Conservation (phyloP, 2,888 invertebrate genomes). For the Oscheius onirici region DNA sequence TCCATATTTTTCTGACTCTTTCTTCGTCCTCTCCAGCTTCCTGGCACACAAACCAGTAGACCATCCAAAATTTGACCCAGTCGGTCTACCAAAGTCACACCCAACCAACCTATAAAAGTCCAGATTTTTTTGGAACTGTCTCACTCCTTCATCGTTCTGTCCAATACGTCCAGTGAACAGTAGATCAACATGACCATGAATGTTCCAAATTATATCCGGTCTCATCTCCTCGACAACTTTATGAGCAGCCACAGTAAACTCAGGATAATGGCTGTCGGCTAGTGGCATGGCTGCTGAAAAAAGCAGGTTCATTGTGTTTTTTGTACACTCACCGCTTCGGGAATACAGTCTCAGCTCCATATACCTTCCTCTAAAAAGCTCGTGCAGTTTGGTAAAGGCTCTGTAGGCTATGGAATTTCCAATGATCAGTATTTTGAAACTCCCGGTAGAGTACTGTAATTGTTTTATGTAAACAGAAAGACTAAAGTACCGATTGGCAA, state of each 20-base stretch:
- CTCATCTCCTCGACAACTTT: constrained; percentile 4
- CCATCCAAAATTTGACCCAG: no score
- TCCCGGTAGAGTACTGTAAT: constrained; percentile 1
- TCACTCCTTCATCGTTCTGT: background rate
- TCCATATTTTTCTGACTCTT: background rate
- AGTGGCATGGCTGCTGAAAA: constrained; percentile 1
- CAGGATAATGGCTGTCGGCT: background rate
- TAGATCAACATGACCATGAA: background rate
- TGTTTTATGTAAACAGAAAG: background rate
- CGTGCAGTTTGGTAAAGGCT: constrained; percentile 2
- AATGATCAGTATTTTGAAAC: constrained; percentile 4
- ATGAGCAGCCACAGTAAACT: background rate
- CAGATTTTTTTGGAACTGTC: background rate
- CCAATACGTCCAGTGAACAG: background rate
- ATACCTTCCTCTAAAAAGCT: constrained; percentile 1
- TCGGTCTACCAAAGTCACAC: no score
- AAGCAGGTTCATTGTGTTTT: background rate
- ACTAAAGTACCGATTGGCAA: background rate
- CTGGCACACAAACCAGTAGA: no score
- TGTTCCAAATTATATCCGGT: constrained; percentile 13
- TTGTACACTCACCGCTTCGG: background rate
- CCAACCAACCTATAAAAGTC: constrained; percentile 14
- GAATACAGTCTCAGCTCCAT: constrained; percentile 11
- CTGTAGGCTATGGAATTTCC: constrained; percentile 30
- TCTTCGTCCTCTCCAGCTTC: no score